Evolutionary conservation across 2,113 vertebrate genomes (phyloP).

Genomic region (Chloropsis hardwickii): DNA sequence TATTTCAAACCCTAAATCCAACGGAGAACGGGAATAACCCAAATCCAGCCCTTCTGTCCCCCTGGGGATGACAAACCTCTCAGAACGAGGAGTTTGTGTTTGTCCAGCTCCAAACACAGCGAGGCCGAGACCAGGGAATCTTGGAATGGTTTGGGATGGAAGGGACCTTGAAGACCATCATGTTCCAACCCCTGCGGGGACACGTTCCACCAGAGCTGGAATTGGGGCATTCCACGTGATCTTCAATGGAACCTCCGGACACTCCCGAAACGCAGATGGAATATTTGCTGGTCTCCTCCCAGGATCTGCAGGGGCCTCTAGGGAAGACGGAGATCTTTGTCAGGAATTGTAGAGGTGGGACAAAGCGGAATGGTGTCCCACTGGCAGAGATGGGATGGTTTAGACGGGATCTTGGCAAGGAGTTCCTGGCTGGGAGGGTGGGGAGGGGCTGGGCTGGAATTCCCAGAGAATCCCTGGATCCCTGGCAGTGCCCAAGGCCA

Average conservation of each 20-base stretch:
- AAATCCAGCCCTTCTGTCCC: neutral
- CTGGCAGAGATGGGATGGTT: neutral
- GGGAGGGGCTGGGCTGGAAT: neutral
- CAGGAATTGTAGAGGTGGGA: neutral
- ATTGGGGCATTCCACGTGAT: accelerated
- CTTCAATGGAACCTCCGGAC: neutral
- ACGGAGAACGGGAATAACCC: accelerated
- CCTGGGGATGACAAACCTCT: neutral
- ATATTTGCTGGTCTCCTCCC: neutral
- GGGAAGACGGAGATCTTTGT: neutral
- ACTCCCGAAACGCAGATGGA: neutral
- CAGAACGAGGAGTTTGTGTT: neutral
- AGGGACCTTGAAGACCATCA: neutral
- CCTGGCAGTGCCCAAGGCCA: neutral
- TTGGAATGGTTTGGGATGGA: neutral
- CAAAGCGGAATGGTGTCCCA: neutral
- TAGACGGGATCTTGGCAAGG: accelerated
- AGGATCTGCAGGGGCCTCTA: neutral
- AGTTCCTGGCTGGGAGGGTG: neutral
- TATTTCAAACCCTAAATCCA: neutral
- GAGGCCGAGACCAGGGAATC: accelerated
- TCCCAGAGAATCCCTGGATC: too few species aligned
- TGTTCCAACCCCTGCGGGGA: neutral
- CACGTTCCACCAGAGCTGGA: accelerated
- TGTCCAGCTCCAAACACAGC: accelerated